Percentiles rank a stretch among this genome's conserved stretches.
Conservation (phyloP, 2,797 vertebrate species). For the Adelosebastes latens region DNA sequence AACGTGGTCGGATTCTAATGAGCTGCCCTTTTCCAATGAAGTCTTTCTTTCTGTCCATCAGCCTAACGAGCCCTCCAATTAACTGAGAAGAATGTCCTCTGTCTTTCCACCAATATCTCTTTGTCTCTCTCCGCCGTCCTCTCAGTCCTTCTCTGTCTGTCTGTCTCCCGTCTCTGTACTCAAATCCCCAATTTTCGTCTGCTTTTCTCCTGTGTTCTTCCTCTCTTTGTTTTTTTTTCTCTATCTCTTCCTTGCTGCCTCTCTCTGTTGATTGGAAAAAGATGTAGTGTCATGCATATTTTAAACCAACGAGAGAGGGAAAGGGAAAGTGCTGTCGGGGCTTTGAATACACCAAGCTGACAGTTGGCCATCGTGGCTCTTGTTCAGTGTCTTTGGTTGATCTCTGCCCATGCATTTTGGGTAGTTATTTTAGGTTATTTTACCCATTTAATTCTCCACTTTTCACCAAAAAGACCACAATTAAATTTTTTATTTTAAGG, state of each 20-base stretch:
- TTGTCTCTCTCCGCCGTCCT: slow-evolving; percentile 31
- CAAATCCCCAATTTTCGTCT: slow-evolving; percentile 22
- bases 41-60: slow-evolving; percentile 56
- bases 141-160: not conserved
- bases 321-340: slow-evolving; percentile 21
- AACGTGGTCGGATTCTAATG: slow-evolving; percentile 53
- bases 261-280: slow-evolving; percentile 45
- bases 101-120: slow-evolving; percentile 33
- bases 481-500: not conserved
- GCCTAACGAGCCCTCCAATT: slow-evolving; percentile 73
- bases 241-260: not conserved
- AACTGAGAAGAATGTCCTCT: slow-evolving; percentile 54
- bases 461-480: not conserved
- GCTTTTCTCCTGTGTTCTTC: slow-evolving; percentile 18
- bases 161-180: not conserved
- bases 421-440: not conserved
- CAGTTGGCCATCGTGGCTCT: slow-evolving; percentile 7
- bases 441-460: not conserved
- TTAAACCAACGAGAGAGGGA: slow-evolving; percentile 26
- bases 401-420: not conserved
- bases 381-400: not conserved
- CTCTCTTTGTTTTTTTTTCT: slow-evolving; percentile 28
- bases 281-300: slow-evolving; percentile 56
- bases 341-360: slow-evolving; percentile 20
- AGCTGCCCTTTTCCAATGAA: slow-evolving; percentile 39